These are phyloP conservation scores for Orientallactaga bullata DNA, from an alignment of 2,113 vertebrate genomes.

Conservation along the genomic window DNA sequence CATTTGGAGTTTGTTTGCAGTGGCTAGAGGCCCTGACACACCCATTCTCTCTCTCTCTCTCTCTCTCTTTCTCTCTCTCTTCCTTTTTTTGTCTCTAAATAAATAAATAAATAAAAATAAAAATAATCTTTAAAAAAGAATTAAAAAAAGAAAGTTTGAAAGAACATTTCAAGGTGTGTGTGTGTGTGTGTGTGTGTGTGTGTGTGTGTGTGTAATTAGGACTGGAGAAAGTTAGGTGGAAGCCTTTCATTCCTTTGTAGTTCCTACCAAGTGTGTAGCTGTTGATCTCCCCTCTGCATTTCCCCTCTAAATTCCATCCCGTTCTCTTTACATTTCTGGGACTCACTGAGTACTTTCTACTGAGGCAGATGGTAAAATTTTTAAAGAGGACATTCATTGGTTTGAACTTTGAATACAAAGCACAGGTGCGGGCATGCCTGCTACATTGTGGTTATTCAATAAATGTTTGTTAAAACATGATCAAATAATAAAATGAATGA, in stretches of 20 bases:
- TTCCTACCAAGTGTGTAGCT: neutral
- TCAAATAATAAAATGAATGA: neutral
- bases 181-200: neutral
- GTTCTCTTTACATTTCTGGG: neutral
- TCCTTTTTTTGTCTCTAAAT: too few relatives aligned
- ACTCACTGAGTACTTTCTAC: neutral
- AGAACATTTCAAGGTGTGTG: neutral
- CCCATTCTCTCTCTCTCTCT: too few relatives aligned
- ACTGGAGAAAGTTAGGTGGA: accelerated
- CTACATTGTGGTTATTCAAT: neutral
- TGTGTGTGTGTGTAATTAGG: neutral
- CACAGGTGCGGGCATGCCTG: neutral
- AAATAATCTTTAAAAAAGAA: too few relatives aligned
- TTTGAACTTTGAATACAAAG: neutral
- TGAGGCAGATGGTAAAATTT: neutral
- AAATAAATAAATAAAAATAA: too few relatives aligned
- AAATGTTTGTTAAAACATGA: neutral
- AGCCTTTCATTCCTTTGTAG: neutral
- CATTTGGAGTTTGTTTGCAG: too few relatives aligned
- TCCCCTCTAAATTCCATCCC: accelerated
- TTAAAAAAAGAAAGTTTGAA: neutral
- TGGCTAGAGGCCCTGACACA: too few relatives aligned
- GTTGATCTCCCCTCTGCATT: neutral
- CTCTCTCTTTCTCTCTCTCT: too few relatives aligned
- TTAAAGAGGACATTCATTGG: neutral